phyloP scores from a whole-genome alignment of 30 jellyfish, hydroid and myxozoan genomes.

The Catostylus mosaicus region DNA sequence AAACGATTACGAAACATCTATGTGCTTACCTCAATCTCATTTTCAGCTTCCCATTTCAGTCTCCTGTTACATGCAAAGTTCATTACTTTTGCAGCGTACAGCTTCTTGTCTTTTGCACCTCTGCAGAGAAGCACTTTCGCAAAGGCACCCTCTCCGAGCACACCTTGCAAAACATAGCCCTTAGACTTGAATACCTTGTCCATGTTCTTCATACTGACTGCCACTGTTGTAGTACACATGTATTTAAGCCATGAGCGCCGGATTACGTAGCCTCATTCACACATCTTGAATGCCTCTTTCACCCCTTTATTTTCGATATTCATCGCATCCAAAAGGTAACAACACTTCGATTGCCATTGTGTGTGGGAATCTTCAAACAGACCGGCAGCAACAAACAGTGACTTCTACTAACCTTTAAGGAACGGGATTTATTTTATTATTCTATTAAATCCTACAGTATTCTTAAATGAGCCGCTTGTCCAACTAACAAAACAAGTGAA shows the following conservation, averaged over 20 bases:
- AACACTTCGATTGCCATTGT: slow-evolving; percentile 16
- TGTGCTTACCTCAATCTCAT: slow-evolving; percentile 87
- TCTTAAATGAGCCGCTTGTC: slow-evolving; percentile 16
- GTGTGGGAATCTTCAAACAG: not conserved
- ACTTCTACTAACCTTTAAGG: slow-evolving; percentile 25
- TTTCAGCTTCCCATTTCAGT: slow-evolving; percentile 89
- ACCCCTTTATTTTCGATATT: not conserved
- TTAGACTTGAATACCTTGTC: slow-evolving; percentile 23
- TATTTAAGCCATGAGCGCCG: slow-evolving; percentile 23
- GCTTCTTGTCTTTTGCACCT: slow-evolving; percentile 34
- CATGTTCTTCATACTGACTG: slow-evolving; percentile 56
- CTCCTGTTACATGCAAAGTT: slow-evolving; percentile 65
- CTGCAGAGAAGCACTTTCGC: slow-evolving; percentile 66
- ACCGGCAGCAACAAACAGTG: slow-evolving; percentile 26
- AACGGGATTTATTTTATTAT: slow-evolving; percentile 17
- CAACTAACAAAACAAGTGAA: not conserved
- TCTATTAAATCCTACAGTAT: slow-evolving; percentile 49
- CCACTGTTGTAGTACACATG: not conserved
- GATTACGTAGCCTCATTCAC: slow-evolving; percentile 53
- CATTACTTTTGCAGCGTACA: slow-evolving; percentile 84
- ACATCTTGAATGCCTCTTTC: slow-evolving; percentile 2
- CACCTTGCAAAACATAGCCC: slow-evolving; percentile 59
- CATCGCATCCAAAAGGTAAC: not conserved
- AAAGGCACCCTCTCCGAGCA: slow-evolving; percentile 76
- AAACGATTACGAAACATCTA: not conserved